Conservation (phyloP, 1,140 invertebrate genomes). For the Aphelinus atriplicis region DNA sequence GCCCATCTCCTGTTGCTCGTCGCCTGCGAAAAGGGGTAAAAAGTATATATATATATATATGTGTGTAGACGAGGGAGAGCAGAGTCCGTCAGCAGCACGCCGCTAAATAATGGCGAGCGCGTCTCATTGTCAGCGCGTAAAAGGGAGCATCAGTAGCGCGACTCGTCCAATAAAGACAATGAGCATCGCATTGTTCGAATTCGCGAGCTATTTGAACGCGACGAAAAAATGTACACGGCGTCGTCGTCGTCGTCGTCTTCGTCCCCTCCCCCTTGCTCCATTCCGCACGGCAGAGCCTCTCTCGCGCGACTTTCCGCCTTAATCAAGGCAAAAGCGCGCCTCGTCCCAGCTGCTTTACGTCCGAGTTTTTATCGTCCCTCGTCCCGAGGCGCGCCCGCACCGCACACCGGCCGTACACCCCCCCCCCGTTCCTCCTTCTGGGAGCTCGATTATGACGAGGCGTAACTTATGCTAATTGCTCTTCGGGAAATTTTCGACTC, state of each 20-base stretch:
- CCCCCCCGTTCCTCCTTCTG: neutral
- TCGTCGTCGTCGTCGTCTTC: neutral
- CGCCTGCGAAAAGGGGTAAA: conserved; percentile 2
- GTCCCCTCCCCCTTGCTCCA: neutral
- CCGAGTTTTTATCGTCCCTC: conserved; percentile 28
- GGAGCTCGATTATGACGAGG: conserved; percentile 3
- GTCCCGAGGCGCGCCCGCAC: neutral
- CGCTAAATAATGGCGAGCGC: conserved; percentile 36
- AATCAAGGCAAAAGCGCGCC: conserved; percentile 38
- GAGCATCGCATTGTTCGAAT: conserved; percentile 35
- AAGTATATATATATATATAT: neutral
- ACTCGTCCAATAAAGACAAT: conserved; percentile 38
- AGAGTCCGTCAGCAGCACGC: neutral
- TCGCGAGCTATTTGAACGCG: conserved; percentile 2
- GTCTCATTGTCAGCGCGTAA: conserved; percentile 36
- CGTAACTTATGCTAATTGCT: conserved; percentile 24
- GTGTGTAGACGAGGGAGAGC: neutral
- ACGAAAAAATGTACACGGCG: no score
- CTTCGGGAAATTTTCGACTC: neutral
- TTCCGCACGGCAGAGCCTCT: neutral
- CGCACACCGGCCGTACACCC: neutral
- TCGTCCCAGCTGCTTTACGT: conserved; percentile 24
- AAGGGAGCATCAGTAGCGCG: conserved; percentile 2
- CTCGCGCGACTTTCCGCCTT: conserved; percentile 21
- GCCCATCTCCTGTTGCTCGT: neutral